Base-by-base conservation (phyloP, 92 coral and sea anemone species). In the Desmophyllum pertusum region DNA sequence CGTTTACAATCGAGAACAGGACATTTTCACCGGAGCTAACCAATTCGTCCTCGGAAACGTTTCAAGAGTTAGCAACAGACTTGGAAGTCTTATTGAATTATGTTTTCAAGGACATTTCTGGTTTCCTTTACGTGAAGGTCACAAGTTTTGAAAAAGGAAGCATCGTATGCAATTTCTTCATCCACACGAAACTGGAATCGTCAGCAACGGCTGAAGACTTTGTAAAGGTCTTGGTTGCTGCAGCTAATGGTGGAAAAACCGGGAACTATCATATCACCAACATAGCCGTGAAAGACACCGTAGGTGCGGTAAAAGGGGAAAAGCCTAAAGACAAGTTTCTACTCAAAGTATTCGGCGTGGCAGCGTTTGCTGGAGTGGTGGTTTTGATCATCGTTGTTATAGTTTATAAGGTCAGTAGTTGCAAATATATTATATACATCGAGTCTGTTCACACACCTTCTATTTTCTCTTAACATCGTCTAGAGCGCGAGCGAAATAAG, bases 121-220 rank as follows among this genome's bases (percentile, higher is more conserved):
- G 86, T 39, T 82, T 82, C 23, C 72, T 55, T 61, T 29, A 21
- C 25, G 78, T 73, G 19, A 3, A 59, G 14, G 71, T 82, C 7
- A n/a, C 59, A 15, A 71, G 70, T 23, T 82, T 82, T 14, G 25
- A 30, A 45, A 59, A 29, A 21, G 86, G 86, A 31, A 82, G 79
- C 53, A 45, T 82, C 53, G 46, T 71, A 31, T 82, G 86, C 14
- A 71, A 55, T 6, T 82, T 70, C 48, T 2, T 10, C 43, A 82
- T 82, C 35, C 25, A 50, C 71, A 14, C 57, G 23, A 31, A 39
- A 15, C 29, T 36, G 18, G 62, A 40, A 59, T 72, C 86, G 29
- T 39, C 41, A 29, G 42, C 70, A 17, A 41, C 61, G 36, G 51
- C 78, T 25, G 53, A 71, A 41, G 71, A 70, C 0, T 71, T 40